A percentile compares a stretch with the other conserved stretches of the same genome.
These are phyloP conservation scores for Ganaspis sp. DNA, from an alignment of 1,140 invertebrate genomes.

Conservation along the genomic window DNA sequence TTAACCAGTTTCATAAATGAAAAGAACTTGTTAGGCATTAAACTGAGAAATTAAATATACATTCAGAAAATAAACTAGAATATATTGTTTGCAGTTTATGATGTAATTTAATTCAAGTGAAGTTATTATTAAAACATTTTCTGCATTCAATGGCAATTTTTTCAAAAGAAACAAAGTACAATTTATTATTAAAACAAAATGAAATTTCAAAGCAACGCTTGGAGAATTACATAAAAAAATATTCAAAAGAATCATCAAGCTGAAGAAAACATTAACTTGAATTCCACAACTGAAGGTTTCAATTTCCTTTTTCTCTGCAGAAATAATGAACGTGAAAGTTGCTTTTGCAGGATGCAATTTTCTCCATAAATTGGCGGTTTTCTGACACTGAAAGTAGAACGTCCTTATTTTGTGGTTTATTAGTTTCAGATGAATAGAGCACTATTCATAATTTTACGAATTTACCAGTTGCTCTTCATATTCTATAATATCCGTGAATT, in stretches of 20 bases:
- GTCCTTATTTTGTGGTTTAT: background rate
- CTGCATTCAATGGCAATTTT: no score
- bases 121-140: no score
- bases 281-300: background rate
- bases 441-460: conserved; percentile 13
- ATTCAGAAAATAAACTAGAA: no score
- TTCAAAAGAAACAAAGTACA: no score
- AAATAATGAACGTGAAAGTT: conserved; percentile 4
- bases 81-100: no score
- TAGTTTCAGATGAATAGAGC: background rate
- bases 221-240: no score
- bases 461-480: background rate
- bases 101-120: no score
- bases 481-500: conserved; percentile 3
- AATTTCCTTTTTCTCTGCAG: background rate
- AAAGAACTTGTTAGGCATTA: background rate
- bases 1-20: background rate
- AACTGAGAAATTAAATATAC: background rate
- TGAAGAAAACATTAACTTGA: background rate
- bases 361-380: background rate
- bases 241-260: background rate
- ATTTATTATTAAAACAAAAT: no score
- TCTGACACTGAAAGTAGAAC: background rate
- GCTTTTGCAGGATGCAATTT: background rate
- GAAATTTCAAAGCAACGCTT: no score